Evolutionary conservation across 2,888 invertebrate genomes (phyloP).

Genomic region (Cabera pusaria): DNA sequence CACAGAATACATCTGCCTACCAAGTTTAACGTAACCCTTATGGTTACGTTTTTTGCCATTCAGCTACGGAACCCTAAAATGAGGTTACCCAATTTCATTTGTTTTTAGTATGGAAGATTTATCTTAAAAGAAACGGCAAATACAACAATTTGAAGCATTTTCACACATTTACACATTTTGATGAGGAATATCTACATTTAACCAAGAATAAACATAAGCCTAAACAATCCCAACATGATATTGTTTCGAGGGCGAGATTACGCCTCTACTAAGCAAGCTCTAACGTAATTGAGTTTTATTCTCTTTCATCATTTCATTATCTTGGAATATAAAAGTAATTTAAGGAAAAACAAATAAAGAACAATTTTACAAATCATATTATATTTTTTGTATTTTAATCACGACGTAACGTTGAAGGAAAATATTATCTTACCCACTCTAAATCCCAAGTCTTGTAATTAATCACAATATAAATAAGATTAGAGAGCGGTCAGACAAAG

Average conservation of each 20-base stretch:
- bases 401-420: constrained; percentile 25
- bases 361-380: constrained; percentile 19
- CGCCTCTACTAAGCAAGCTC: not conserved
- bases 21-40: too few relatives aligned
- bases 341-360: constrained; percentile 15
- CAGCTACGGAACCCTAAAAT: too few relatives aligned
- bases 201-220: too few relatives aligned
- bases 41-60: too few relatives aligned
- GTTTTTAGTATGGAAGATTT: too few relatives aligned
- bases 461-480: constrained; percentile 58
- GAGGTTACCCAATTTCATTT: too few relatives aligned
- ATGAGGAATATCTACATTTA: too few relatives aligned
- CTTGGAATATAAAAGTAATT: constrained; percentile 15
- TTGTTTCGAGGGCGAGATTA: constrained; percentile 1
- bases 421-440: constrained; percentile 27
- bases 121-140: too few relatives aligned
- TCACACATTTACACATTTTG: too few relatives aligned
- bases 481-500: constrained; percentile 26
- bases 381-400: constrained; percentile 27
- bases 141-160: too few relatives aligned
- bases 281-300: constrained; percentile 10
- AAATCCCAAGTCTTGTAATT: constrained; percentile 41
- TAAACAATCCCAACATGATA: too few relatives aligned
- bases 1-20: too few relatives aligned
- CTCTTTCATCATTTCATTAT: constrained; percentile 13